phyloP scores from a whole-genome alignment of 2,888 invertebrate genomes.

The Pardosa pseudoannulata region DNA sequence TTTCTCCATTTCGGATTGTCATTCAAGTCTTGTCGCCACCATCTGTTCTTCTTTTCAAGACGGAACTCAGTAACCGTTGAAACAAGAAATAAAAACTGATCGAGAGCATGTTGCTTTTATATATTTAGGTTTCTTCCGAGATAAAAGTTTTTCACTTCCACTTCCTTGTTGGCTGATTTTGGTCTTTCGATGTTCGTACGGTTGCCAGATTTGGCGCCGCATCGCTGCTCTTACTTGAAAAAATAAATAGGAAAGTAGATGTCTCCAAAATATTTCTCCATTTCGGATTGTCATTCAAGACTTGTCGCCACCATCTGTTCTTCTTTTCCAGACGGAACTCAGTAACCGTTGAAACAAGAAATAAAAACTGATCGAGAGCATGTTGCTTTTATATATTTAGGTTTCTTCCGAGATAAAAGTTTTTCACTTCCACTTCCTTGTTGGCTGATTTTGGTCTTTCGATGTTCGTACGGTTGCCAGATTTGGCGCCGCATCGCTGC shows the following conservation, averaged over 20 bases:
- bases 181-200: conserved; percentile 46
- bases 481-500: conserved; percentile 70
- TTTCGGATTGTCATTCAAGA: no score
- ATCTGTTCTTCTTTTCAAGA: neutral
- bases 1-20: no score
- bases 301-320: neutral
- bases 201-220: conserved; percentile 70
- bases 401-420: neutral
- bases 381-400: neutral
- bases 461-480: conserved; percentile 69
- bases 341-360: neutral
- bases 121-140: neutral
- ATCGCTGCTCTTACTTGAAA: conserved; percentile 71
- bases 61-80: neutral
- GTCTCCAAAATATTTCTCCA: no score
- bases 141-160: no score
- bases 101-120: neutral
- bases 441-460: neutral
- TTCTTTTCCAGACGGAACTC: neutral
- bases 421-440: neutral
- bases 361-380: neutral
- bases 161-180: neutral
- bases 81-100: no score
- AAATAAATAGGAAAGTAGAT: no score
- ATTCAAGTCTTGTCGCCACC: no score